These are phyloP conservation scores for Tupaia tana DNA, from an alignment of 2,113 vertebrate species.

Conservation along the genomic window DNA sequence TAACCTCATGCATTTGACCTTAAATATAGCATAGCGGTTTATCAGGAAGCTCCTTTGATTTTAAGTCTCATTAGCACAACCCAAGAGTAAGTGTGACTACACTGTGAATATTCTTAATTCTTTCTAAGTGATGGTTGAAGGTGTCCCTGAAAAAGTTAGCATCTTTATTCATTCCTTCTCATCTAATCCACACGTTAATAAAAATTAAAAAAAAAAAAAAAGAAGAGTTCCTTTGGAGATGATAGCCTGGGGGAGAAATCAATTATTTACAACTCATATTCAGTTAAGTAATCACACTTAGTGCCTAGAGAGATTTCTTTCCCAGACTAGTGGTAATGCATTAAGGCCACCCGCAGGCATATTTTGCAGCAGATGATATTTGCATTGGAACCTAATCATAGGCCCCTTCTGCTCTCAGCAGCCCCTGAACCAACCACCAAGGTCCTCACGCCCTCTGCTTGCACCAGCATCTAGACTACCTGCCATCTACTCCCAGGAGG, in stretches of 20 bases:
- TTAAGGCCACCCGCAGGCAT: neutral
- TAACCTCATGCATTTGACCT: no score
- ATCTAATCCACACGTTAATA: neutral
- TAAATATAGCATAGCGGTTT: no score
- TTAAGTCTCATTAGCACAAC: neutral
- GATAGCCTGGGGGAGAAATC: neutral
- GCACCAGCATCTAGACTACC: neutral
- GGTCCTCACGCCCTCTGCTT: neutral
- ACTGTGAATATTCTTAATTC: neutral
- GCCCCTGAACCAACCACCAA: no score
- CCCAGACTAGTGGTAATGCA: neutral
- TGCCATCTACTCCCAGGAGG: neutral
- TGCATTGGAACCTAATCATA: neutral
- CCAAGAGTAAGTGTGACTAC: neutral
- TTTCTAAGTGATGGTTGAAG: neutral
- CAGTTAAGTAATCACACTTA: neutral
- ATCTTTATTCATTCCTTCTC: neutral
- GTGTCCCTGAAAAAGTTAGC: neutral
- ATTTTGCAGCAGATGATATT: neutral
- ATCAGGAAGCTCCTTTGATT: neutral
- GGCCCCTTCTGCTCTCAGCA: neutral
- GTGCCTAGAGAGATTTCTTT: neutral
- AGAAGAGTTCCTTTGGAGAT: neutral
- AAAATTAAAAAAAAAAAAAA: neutral
- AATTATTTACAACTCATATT: slow-evolving; percentile 38